Evolutionary conservation across 2,888 invertebrate species (phyloP), one percentile per base, ranked within the genome.

Genomic region (Acanthosoma haemorrhoidale): DNA sequence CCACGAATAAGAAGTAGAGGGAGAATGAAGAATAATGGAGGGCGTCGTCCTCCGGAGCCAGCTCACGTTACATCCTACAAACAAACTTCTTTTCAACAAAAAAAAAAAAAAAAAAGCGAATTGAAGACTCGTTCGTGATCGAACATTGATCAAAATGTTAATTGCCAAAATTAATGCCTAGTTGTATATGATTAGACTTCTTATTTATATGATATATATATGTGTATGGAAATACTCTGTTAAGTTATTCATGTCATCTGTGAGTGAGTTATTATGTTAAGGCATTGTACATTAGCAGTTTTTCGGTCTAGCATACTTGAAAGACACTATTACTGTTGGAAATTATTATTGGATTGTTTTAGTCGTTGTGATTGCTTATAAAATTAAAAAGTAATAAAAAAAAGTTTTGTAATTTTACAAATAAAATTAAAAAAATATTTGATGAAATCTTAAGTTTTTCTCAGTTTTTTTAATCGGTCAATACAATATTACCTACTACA

Each of bases 101-200:
- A 25, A 41, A 38, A n/a, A 25, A 36, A 21, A 29, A 41, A 36
- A 25, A 41, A 38, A n/a, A 41, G 29, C 25, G 29, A 21, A 6
- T 21, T 31, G 9, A 41, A 41, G 39, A 41, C 41, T 41, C 29
- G n/a, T 25, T 36, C n/a, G 18, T 64, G 64, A 64, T 64, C 64
- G 38, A 64, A 64, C 64, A 39, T 64, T 64, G 64, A 64, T 64
- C 64, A 64, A 64, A 64, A 64, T 34, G 41, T 29, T 64, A 41
- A 39, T 64, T 64, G 64, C 64, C 64, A 64, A 64, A 39, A 36
- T 64, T n/a, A n/a, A n/a, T 34, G 39, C 25, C 39, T 64, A 64
- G 64, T 64, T 64, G n/a, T n/a, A n/a, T n/a, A 64, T 64, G 25
- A 21, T 36, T 41, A 64, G 64, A 41, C 64, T 39, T 64, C n/a